Base-by-base conservation (phyloP, 2,797 vertebrate genomes). In the Phylloscopus collybita region DNA sequence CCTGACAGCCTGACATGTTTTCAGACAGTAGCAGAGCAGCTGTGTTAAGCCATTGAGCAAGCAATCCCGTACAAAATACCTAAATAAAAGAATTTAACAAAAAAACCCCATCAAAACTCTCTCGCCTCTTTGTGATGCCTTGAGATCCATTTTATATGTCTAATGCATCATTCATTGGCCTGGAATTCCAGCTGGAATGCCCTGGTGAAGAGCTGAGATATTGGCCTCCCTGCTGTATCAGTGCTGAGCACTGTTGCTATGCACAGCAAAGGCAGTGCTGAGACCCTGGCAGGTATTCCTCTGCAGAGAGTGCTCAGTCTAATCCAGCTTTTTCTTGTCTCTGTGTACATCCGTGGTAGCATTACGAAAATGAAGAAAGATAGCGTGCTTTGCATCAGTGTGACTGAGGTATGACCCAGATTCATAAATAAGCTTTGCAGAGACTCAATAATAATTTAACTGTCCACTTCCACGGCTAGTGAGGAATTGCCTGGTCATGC, bases 1-100 rank as follows among this genome's bases (percentile, higher is more conserved):
- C 30, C 79, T 94, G 92, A 93, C 38, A 80, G 69, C 50, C 80
- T 92, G 69, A 81, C 10, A 1, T 86, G 60, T 92, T 97, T 93
- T 90, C 92, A 92, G 85, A 80, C 13, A 75, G 69, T 23, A 88
- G 70, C 40, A 92, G 72, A 70, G 80, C 76, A 93, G 40, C 73
- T 93, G 80, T 69, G 25, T 69, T 86, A 75, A 92, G 56, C 49
- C 38, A 53, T 30, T 53, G 47, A 90, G 38, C 18, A 79, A 92
- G 38, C 60, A 88, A 60, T 6, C 32, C 34, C 57, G 34, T 32
- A 47, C 22, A 71, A 84, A 88, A 42, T 17, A 62, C 13, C 49
- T 60, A 84, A 91, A 86, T 81, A 86, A 90, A 26, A 70, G 12
- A 91, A 94, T 78, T 75, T 54, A 66, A 64, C 14, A 62, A 65